Evolutionary conservation across 2,888 invertebrate genomes (phyloP), one percentile per base, ranked within the genome.

Genomic region (Latrodectus hesperus): DNA sequence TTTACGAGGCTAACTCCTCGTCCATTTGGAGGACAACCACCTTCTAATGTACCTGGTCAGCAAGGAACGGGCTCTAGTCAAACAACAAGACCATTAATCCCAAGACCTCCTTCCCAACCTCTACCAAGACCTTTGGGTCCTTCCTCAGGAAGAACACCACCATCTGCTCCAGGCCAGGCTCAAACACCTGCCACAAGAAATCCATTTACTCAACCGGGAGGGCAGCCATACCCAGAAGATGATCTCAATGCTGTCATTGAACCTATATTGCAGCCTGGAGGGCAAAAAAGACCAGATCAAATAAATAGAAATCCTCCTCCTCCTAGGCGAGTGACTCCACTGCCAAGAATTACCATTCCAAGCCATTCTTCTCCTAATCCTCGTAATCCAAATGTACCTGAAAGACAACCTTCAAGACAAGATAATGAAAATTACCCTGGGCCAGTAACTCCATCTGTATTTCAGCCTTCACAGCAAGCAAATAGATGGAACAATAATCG

Each of bases 401-500:
- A 49, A 17, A 14, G 49, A 26, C 77, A 65, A 68, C 77, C 67
- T 26, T 38, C 64, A 11, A 55, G 26, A 53, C 71, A 67, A 17
- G 81, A 51, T 49, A 76, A 60, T 65, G 76, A 49, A 14, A 67
- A 22, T 55, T n/a, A 68, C 38, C 86, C 81, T 11, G 78, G 78
- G 11, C 84, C 78, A 74, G 79, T 67, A 68, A 68, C 79, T 3
- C 17, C 77, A 6, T 22, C 84, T 38, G 74, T 9, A 55, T 65
- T 71, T 17, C 75, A 75, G 14, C 64, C 85, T 11, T 53, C 86
- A 14, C 75, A 60, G 5, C 81, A 75, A 60, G 55, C 77, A 53
- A 53, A 77, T 12, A 53, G 76, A 53, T 87, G 86, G 86, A 70
- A 55, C 8, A 80, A 86, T 71, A 51, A 72, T 38, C 86, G 72